Evolutionary conservation across 1,140 invertebrate genomes (phyloP), one percentile per base, ranked within the genome.

Genomic region (Battus philenor): DNA sequence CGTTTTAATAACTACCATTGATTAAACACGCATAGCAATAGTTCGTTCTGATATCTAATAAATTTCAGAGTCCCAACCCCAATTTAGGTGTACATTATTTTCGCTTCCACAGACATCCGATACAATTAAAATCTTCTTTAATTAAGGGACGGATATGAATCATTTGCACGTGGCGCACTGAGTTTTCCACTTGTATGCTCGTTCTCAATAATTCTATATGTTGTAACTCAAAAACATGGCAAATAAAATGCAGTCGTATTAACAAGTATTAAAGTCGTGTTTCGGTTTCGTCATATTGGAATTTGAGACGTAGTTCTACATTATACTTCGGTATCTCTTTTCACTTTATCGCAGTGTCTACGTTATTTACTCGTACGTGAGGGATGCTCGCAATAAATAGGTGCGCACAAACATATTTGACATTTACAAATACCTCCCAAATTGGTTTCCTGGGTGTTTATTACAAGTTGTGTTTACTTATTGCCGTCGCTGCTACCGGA

Each of bases 111-210:
- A 83, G 82, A 79, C 82, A 82, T 83, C 78, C 82, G 76, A 86
- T 86, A 86, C 79, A 86, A 86, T 86, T 86, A 86, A 86, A 86
- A 86, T 86, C 81, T 86, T 86, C 84, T 86, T 86, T 86, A 87
- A 87, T 87, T 87, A 87, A 86, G 83, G 83, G 72, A 76, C 65
- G 68, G 54, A 66, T 55, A 79, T 86, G 73, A 83, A 87, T 87
- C 86, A 87, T 87, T 87, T 71, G 86, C 86, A 87, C 84, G 83
- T 87, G 86, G 86, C 69, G 81, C 81, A 78, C 71, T 59, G 71
- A 84, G 74, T 85, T 83, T 85, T 85, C 81, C 76, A 78, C 70
- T 82, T 77, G 71, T 78, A 70, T 69, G 70, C 65, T 47, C 62
- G 59, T 51, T 51, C 54, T 54, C 61, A 64, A 68, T 72, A 59